Base-by-base conservation (phyloP, 2,113 vertebrate genomes). In the Dipodomys spectabilis region DNA sequence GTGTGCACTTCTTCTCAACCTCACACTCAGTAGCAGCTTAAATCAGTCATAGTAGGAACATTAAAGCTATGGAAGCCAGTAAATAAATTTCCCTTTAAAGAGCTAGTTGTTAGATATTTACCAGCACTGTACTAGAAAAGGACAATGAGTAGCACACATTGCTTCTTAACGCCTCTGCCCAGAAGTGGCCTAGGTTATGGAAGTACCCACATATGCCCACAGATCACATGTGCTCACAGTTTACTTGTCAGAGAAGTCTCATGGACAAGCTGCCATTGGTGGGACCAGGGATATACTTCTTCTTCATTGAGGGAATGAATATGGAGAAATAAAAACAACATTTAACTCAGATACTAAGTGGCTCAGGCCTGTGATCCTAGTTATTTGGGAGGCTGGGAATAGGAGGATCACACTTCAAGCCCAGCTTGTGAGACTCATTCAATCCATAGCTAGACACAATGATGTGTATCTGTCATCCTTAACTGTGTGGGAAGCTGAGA, bases 171-270 rank as follows among this genome's bases (percentile, higher is more conserved):
- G 23, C 27, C 72, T 85, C 39, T 68, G 10, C 15, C 15, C 68
- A 72, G 92, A 44, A 85, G 28, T 28, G 35, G 45, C n/a, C 27
- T 15, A 23, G 90, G 73, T 35, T 64, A 49, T 22, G 30, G 25
- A 90, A 18, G 2, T 45, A 10, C 23, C 4, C 53, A 57, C 22
- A 7, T 23, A 22, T 64, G 8, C 53, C 27, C 62, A 68, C 23
- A 62, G 65, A 30, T 79, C 75, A 49, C 4, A 7, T 60, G 15
- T 2, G 32, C 49, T 88, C 67, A 82, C 6, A 44, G 65, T 85
- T 32, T 65, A 86, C 39, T 90, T 83, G 32, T 22, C 57, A 87
- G 65, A 93, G 45, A 32, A 83, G 49, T 86, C 53, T 86, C 39
- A 9, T 0, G 9, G 44, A n/a, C 49, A n/a, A 32, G 27, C n/a